Conservation (phyloP, 2,797 vertebrate genomes). For the Pempheris klunzingeri region DNA sequence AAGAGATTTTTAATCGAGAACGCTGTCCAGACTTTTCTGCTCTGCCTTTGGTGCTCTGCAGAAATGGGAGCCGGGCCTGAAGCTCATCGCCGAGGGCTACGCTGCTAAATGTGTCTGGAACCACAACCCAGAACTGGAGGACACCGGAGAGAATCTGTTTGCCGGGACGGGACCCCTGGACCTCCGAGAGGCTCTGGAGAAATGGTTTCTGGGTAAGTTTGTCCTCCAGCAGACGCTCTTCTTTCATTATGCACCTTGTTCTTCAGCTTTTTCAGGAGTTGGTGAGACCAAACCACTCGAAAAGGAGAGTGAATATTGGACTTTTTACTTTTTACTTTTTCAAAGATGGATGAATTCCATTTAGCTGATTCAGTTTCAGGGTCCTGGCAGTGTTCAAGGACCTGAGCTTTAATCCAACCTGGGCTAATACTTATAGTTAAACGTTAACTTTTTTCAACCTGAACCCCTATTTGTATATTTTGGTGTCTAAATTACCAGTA, state of each 20-base stretch:
- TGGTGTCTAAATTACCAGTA: too few species aligned
- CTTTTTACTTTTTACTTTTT: too few species aligned
- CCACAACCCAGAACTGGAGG: constrained; percentile 75
- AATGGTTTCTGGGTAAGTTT: constrained; percentile 82
- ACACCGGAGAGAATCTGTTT: constrained; percentile 82
- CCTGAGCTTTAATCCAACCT: background rate
- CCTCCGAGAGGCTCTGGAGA: constrained; percentile 57
- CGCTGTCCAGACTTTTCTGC: background rate
- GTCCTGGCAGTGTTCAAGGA: too few species aligned
- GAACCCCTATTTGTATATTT: too few species aligned
- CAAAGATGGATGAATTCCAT: too few species aligned
- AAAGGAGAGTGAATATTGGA: too few species aligned
- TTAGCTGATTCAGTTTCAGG: too few species aligned
- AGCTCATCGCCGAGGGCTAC: constrained; percentile 72
- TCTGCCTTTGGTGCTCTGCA: constrained; percentile 39
- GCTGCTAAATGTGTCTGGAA: constrained; percentile 78
- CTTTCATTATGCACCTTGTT: too few species aligned
- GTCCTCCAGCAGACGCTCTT: too few species aligned
- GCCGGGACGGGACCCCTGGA: constrained; percentile 50
- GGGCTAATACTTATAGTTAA: background rate
- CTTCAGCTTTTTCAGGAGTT: too few species aligned
- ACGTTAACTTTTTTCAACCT: too few species aligned
- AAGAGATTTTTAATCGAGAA: background rate
- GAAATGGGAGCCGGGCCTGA: constrained; percentile 77
- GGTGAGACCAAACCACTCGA: too few species aligned